These are phyloP conservation scores for Venturia canescens DNA, from an alignment of 1,140 invertebrate species.

Conservation along the genomic window DNA sequence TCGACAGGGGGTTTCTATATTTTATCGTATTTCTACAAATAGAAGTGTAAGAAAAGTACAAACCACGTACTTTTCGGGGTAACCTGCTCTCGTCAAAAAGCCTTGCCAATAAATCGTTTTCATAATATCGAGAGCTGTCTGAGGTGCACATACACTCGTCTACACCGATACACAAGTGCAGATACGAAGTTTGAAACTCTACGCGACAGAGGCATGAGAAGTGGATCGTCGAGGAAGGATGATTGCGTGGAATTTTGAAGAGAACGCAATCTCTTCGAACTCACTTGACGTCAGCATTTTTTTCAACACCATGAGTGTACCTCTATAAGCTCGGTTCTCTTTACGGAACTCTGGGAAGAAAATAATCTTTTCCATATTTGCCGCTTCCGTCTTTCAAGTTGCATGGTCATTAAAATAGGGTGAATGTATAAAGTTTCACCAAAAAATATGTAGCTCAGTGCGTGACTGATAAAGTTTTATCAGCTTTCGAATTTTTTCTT, in stretches of 20 bases:
- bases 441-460: background rate
- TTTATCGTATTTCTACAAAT: conserved; percentile 18
- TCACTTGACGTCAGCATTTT: conserved; percentile 57
- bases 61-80: conserved; percentile 30
- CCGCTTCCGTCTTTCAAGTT: background rate
- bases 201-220: background rate
- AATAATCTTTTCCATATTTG: conserved; percentile 13
- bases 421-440: no score
- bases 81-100: conserved; percentile 51
- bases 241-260: conserved; percentile 62
- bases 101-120: conserved; percentile 61
- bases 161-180: conserved; percentile 42
- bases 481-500: background rate
- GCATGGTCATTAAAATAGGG: no score
- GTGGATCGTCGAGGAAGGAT: conserved; percentile 47
- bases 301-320: conserved; percentile 51
- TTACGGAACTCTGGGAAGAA: conserved; percentile 40
- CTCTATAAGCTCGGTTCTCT: background rate
- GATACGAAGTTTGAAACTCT: conserved; percentile 28
- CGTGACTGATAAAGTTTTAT: background rate
- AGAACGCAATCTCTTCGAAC: conserved; percentile 60
- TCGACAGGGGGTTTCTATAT: background rate
- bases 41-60: background rate
- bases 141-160: background rate
- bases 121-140: conserved; percentile 50